These are phyloP conservation scores for Urocolius indicus DNA, from an alignment of 2,113 vertebrate species.

Conservation along the genomic window DNA sequence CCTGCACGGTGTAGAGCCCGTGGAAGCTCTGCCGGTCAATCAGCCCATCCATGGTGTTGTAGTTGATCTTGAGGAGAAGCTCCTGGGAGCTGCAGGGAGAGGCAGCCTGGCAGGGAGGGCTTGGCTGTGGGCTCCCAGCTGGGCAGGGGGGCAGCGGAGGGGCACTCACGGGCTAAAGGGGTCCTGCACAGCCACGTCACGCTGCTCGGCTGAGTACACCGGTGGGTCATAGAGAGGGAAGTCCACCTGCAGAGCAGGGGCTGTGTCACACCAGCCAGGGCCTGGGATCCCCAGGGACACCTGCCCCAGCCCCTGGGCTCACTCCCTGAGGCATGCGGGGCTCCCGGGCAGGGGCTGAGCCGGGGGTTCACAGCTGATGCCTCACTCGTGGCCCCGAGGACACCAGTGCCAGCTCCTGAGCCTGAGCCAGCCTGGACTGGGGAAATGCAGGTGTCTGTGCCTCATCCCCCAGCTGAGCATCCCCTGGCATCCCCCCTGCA, in stretches of 20 bases:
- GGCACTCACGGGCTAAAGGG: conserved; percentile 74
- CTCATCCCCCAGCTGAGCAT: not conserved
- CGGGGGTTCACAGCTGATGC: rapidly evolving
- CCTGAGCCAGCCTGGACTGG: not conserved
- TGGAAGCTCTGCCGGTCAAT: conserved; percentile 77
- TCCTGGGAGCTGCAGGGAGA: conserved; percentile 63
- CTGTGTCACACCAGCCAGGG: not conserved
- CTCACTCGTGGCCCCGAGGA: not conserved
- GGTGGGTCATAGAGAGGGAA: conserved; percentile 84
- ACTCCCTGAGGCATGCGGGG: rapidly evolving
- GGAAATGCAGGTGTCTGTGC: not conserved
- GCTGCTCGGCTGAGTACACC: conserved; percentile 68
- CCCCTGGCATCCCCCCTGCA: not conserved
- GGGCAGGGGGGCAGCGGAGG: rapidly evolving
- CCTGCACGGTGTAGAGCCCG: conserved; percentile 45
- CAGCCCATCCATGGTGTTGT: conserved; percentile 72
- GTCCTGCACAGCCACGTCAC: conserved; percentile 56
- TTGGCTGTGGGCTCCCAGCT: not conserved
- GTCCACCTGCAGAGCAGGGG: conserved; percentile 71
- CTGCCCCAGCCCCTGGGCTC: not conserved
- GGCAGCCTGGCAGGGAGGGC: not conserved
- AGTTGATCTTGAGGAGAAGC: conserved; percentile 71
- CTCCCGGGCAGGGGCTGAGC: not conserved
- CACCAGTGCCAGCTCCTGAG: not conserved
- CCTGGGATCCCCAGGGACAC: rapidly evolving